These are phyloP conservation scores for Leuctra nigra DNA, from an alignment of 2,888 invertebrate genomes.

Conservation along the genomic window DNA sequence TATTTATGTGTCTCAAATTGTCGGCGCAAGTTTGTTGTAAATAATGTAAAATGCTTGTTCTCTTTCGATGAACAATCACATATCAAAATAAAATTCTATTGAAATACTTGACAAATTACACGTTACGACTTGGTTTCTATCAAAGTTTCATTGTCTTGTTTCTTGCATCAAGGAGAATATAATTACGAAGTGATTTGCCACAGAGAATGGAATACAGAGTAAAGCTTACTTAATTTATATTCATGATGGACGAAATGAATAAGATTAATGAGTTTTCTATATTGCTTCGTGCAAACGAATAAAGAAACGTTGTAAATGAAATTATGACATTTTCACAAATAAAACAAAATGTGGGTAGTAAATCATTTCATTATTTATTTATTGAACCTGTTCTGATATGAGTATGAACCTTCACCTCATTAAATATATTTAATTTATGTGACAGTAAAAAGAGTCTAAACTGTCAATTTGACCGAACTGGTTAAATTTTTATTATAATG, in stretches of 20 bases:
- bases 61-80: constrained; percentile 20
- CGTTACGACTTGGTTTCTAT: constrained; percentile 4
- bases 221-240: no score
- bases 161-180: background rate
- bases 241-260: background rate
- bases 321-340: constrained; percentile 25
- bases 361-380: no score
- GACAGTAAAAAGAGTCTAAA: no score
- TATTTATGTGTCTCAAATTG: background rate
- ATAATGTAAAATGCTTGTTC: background rate
- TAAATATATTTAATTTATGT: no score
- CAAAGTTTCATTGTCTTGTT: background rate
- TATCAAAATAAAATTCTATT: constrained; percentile 21
- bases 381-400: no score
- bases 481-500: no score
- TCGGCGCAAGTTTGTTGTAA: background rate
- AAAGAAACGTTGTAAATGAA: constrained; percentile 18
- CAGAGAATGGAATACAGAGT: background rate
- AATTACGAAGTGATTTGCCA: background rate
- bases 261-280: constrained; percentile 22
- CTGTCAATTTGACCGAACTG: no score
- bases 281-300: constrained; percentile 21
- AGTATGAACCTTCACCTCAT: no score
- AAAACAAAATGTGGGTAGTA: constrained; percentile 21
- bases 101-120: constrained; percentile 7